Base-by-base conservation (phyloP, 1,140 invertebrate genomes). In the Ceratoteleas bidentatus region DNA sequence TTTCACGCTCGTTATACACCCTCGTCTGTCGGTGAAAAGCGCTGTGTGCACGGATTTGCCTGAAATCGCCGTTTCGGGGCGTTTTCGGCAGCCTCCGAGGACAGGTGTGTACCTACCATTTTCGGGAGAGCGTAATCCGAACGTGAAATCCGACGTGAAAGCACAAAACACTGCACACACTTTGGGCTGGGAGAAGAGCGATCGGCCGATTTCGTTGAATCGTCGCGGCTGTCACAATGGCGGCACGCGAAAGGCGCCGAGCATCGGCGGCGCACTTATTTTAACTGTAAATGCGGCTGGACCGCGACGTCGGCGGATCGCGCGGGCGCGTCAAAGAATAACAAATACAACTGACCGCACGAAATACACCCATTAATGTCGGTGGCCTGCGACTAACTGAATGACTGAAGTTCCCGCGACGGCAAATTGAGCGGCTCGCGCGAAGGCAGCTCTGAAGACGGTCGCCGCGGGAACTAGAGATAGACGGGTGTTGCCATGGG, bases 281-380 rank as follows among this genome's bases (percentile, higher is more conserved):
- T 74, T 49, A 10, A 58, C 50, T 50, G 43, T 16, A 69, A 57
- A 69, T 45, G 5, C 10, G n/a, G 14, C 10, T 32, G 38, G 33
- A 58, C 14, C 7, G 13, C 52, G 49, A 36, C 11, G 40, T 13
- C 13, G 16, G 11, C 15, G 50, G 11, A 49, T 62, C 54, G 43
- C 40, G 49, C 62, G 54, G 76, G 60, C 61, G 73, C 76, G 68
- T 60, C 58, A 65, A 79, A 72, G 53, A 53, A 72, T 58, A 79
- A 79, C 66, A 65, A 79, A 65, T 57, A 43, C 47, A 15, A 33
- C 45, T 33, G 8, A 34, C 68, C 15, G 32, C 38, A 52, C 33
- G 43, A 13, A n/a, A 45, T 15, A 40, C 58, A 60, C 7, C 58
- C 68, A 38, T 52, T 34, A 38, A 57, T 53, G 58, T 79, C 75